Conservation (phyloP, 2,888 invertebrate species). For the Labia minor region DNA sequence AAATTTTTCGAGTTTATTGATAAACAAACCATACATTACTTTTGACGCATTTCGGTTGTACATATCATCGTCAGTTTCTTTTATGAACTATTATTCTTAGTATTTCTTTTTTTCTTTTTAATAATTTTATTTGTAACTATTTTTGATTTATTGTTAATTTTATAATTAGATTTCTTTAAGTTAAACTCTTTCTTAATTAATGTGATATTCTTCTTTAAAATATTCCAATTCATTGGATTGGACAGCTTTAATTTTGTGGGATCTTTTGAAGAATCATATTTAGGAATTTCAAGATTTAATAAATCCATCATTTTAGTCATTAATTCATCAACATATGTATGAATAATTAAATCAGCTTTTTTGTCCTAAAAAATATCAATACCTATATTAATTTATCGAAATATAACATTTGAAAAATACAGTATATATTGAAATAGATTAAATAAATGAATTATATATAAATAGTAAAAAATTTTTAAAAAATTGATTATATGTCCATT, state of each 20-base stretch:
- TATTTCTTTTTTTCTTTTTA: slow-evolving; percentile 22
- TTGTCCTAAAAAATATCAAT: slow-evolving; percentile 55
- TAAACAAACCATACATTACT: too few relatives aligned
- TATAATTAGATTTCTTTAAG: slow-evolving; percentile 30
- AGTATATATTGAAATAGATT: neutral
- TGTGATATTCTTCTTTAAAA: slow-evolving; percentile 48
- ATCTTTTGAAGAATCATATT: slow-evolving; percentile 54
- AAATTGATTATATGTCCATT: too few relatives aligned
- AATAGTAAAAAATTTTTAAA: too few relatives aligned
- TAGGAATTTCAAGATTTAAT: slow-evolving; percentile 60
- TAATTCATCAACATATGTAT: slow-evolving; percentile 79
- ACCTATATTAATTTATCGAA: neutral
- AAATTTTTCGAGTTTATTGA: too few relatives aligned
- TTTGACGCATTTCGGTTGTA: too few relatives aligned
- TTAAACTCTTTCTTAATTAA: slow-evolving; percentile 51
- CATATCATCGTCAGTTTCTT: too few relatives aligned
- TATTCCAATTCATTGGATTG: slow-evolving; percentile 53
- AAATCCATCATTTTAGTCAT: slow-evolving; percentile 61
- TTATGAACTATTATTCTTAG: slow-evolving; percentile 21
- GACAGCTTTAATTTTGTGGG: slow-evolving; percentile 48
- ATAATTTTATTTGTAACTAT: slow-evolving; percentile 22
- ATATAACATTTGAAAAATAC: slow-evolving; percentile 16
- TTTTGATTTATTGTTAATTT: slow-evolving; percentile 26
- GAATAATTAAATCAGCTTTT: slow-evolving; percentile 78
- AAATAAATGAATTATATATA: slow-evolving; percentile 4